Base-by-base conservation (phyloP, 2,113 vertebrate species). In the Grantiella picta region DNA sequence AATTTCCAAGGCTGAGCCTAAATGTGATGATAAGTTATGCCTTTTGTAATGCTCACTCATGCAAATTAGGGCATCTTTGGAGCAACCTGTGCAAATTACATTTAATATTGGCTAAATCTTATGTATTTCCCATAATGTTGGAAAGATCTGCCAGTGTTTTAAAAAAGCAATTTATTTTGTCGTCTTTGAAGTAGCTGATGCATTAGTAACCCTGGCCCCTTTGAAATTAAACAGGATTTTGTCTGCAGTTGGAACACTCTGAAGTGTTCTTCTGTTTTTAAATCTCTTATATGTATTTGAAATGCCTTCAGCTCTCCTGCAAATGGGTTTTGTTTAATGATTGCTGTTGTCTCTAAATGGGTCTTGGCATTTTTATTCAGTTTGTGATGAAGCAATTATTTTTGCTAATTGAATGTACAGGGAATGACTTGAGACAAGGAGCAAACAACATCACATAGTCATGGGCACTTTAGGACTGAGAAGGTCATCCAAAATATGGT, bases 241-340 rank as follows among this genome's bases (percentile, higher is more conserved):
- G 72, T 81, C 75, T 95, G 89, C 73, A 79, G 49, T 79, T 81
- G 85, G 88, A 96, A 70, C 82, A 72, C 82, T 94, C 78, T 91
- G 68, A 92, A 80, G 63, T 86, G 59, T 92, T 70, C 82, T 95
- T 92, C 76, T 94, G 10, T 94, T 97, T 97, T 89, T 84, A 90
- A 92, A 93, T 97, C 94, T 96, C 82, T 72, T 90, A 17, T 69
- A 66, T 64, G 42, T 95, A 84, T 85, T 92, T 92, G 86, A 95
- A 92, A 87, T 92, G 65, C 77, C 78, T 96, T 96, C 79, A 76
- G 36, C 94, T 94, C n/a, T 82, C 49, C 63, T 75, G 79, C 68
- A 96, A 94, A 95, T 96, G 63, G 45, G 66, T 96, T 97, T 97
- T 97, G 61, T 91, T 95, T 96, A 92, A 95, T 92, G 90, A 96